Base-by-base conservation (phyloP, 2,797 vertebrate species). In the Acipenser ruthenus region DNA sequence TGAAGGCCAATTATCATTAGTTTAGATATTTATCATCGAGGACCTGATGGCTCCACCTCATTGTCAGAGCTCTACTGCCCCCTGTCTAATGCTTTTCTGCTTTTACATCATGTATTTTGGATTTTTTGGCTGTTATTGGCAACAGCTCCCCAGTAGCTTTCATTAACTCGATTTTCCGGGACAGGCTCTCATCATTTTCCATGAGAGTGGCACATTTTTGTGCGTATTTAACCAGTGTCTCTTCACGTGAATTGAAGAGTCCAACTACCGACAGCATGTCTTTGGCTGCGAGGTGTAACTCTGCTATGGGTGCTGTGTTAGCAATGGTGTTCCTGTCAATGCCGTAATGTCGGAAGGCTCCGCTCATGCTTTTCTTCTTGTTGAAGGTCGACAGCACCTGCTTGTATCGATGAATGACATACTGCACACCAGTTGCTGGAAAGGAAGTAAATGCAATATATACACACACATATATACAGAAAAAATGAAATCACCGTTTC, bases 391-490 rank as follows among this genome's bases (percentile, higher is more conserved):
- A 79, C 62, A 88, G 80, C 65, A 86, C 86, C 64, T 88, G 85
- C 68, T 84, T 85, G 79, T 88, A 88, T 79, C 87, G 87, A 56
- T 88, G 84, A 72, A 88, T 85, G 73, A 88, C 84, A 12, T 88
- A 88, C 76, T 86, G 84, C 63, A 88, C 84, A 0, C 84, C 87
- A 0, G 87, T 88, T 51, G 87, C 87, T 88, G 76, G 9, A 49
- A 10, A 60, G 15, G 52, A 23, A 65, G 49, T 52, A 2, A n/a
- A 2, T 58, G 55, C 12, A 11, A 37, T 37, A 37, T 37, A 37
- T 37, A 37, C 23, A 37, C 37, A 37, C 23, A 37, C 2, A 37
- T 37, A 37, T 37, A 37, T 5, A 37, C 37, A 37, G 3, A 37
- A 4, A 37, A 37, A 37, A 37, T 37, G 3, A 37, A 37, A 37